phyloP scores from a whole-genome alignment of 2,888 invertebrate species.

The Entomobrya multifasciata region DNA sequence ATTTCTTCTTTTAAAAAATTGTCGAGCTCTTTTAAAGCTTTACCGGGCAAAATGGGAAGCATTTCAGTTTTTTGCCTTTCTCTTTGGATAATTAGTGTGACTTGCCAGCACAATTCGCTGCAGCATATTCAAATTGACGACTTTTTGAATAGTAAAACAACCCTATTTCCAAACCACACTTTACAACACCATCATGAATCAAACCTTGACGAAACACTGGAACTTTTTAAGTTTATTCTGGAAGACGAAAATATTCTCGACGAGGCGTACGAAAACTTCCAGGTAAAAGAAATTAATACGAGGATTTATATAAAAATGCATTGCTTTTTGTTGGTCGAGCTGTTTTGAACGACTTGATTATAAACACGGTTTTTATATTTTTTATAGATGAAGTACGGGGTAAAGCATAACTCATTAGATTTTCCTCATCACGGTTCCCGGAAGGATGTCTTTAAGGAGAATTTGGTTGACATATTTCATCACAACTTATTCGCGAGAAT shows the following conservation, averaged over 20 bases:
- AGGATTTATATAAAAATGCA: too few species aligned
- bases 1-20: too few species aligned
- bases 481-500: slow-evolving; percentile 46
- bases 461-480: slow-evolving; percentile 48
- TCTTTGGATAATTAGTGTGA: not conserved
- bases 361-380: too few species aligned
- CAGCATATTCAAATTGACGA: slow-evolving; percentile 49
- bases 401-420: not conserved
- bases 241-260: slow-evolving; percentile 44
- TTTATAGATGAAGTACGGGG: slow-evolving; percentile 38
- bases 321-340: too few species aligned
- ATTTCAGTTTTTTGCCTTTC: not conserved
- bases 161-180: slow-evolving; percentile 47
- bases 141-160: slow-evolving; percentile 37
- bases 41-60: too few species aligned
- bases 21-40: too few species aligned
- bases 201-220: slow-evolving; percentile 42
- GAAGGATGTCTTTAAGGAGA: slow-evolving; percentile 47
- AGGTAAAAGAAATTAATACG: too few species aligned
- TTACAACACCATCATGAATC: slow-evolving; percentile 18
- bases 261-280: slow-evolving; percentile 36
- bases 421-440: not conserved
- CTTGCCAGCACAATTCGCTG: not conserved
- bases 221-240: slow-evolving; percentile 38
- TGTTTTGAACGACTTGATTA: too few species aligned